These are phyloP conservation scores for Saccostrea glomerata DNA, from an alignment of 1,140 invertebrate species.

Conservation along the genomic window DNA sequence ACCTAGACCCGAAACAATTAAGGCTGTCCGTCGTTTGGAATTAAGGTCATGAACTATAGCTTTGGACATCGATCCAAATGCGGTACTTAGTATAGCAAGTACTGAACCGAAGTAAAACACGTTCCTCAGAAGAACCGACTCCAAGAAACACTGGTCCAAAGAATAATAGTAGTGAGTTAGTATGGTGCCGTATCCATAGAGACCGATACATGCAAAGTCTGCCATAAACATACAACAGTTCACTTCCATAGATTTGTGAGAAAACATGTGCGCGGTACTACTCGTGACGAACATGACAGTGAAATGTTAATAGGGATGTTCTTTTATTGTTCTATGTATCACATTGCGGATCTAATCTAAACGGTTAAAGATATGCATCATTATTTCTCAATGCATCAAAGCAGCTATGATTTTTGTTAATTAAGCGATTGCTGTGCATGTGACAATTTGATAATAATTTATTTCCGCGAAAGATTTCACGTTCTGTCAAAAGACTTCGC, in stretches of 20 bases:
- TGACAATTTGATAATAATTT: neutral
- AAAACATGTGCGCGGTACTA: conserved; percentile 39
- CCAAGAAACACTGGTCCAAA: neutral
- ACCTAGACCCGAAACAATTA: conserved; percentile 18
- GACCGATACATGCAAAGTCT: conserved; percentile 27
- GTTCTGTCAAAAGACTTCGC: neutral
- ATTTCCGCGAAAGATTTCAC: neutral
- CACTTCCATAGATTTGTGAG: conserved; percentile 23
- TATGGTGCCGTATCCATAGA: conserved; percentile 36
- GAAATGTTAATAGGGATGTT: conserved; percentile 18
- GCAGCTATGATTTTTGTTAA: neutral
- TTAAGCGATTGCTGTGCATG: neutral
- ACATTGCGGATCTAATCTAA: conserved; percentile 2
- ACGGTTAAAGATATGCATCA: neutral
- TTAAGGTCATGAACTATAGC: neutral
- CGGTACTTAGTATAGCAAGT: neutral
- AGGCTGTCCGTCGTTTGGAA: conserved; percentile 1
- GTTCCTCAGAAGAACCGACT: neutral
- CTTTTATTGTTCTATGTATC: neutral
- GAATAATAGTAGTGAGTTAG: conserved; percentile 41
- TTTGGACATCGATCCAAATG: conserved; percentile 11
- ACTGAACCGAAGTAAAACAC: conserved; percentile 7
- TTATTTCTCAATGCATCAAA: neutral
- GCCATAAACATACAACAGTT: conserved; percentile 37
- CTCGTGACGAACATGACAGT: conserved; percentile 3